Percentiles rank a stretch among this genome's conserved stretches.
These are phyloP conservation scores for Crepidodera aurea DNA, from an alignment of 2,888 invertebrate genomes.

Conservation along the genomic window DNA sequence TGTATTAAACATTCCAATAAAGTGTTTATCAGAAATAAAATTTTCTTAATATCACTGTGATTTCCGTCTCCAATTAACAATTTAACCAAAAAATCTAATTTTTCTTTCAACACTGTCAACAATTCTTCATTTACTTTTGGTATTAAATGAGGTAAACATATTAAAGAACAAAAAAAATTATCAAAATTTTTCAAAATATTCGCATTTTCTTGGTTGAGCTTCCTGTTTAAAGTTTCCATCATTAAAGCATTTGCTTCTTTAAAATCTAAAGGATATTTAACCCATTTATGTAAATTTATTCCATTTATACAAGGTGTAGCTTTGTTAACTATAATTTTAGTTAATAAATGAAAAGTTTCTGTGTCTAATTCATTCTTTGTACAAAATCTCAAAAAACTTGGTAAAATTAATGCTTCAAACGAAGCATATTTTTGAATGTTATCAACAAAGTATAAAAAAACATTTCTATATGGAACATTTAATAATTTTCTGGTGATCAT, in stretches of 20 bases:
- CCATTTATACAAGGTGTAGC: constrained; percentile 70
- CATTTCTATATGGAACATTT: constrained; percentile 64
- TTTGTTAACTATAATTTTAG: constrained; percentile 73
- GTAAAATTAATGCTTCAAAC: constrained; percentile 78
- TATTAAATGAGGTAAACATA: constrained; percentile 67
- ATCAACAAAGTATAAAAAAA: constrained; percentile 72
- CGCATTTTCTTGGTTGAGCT: constrained; percentile 57
- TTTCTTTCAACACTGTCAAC: constrained; percentile 40
- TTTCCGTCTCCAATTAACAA: constrained; percentile 4
- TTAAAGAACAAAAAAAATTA: constrained; percentile 63
- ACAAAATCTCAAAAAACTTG: constrained; percentile 70
- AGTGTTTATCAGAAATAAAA: constrained; percentile 66
- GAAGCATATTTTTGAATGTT: constrained; percentile 72
- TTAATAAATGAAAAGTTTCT: constrained; percentile 68
- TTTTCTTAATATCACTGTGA: constrained; percentile 38
- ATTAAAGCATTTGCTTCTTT: constrained; percentile 57
- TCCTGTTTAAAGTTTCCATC: constrained; percentile 59
- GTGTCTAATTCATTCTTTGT: constrained; percentile 65
- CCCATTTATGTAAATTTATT: constrained; percentile 69
- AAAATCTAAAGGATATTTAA: constrained; percentile 72
- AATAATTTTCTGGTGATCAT: constrained; percentile 73
- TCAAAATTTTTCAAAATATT: constrained; percentile 61
- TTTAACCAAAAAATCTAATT: constrained; percentile 17
- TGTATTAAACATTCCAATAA: constrained; percentile 70
- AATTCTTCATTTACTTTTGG: constrained; percentile 50